Evolutionary conservation across 2,888 invertebrate species (phyloP).

Genomic region (Dichetophora obliterata): DNA sequence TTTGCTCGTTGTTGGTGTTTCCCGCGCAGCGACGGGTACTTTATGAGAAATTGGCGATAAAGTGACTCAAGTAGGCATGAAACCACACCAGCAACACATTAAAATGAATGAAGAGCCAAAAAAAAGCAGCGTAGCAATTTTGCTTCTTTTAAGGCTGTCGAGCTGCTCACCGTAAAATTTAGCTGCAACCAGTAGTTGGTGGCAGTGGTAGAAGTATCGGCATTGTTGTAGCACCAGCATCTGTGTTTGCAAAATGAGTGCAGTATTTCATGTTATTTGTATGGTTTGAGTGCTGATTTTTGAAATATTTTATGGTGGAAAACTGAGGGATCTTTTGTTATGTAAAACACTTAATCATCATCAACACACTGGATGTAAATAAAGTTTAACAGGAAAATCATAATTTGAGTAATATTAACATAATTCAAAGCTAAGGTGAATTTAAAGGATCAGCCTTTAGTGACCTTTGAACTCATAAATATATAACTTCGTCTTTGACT

Average conservation of each 20-base stretch:
- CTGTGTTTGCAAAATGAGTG: background rate
- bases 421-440: no score
- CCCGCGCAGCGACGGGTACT: background rate
- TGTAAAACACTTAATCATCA: no score
- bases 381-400: no score
- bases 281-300: no score
- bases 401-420: no score
- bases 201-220: background rate
- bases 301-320: no score
- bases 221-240: background rate
- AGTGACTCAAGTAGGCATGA: conserved; percentile 22
- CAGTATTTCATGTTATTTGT: background rate
- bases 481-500: no score
- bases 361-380: no score
- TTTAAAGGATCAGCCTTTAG: no score
- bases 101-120: conserved; percentile 4
- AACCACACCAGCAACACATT: conserved; percentile 7
- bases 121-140: background rate
- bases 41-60: conserved; percentile 31
- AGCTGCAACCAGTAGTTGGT: background rate
- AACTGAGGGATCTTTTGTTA: no score
- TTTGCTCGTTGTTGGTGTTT: background rate
- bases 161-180: background rate
- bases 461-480: no score
- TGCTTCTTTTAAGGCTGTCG: background rate